These are phyloP conservation scores for Cydia fagiglandana DNA, from an alignment of 1,140 invertebrate genomes.

Conservation along the genomic window DNA sequence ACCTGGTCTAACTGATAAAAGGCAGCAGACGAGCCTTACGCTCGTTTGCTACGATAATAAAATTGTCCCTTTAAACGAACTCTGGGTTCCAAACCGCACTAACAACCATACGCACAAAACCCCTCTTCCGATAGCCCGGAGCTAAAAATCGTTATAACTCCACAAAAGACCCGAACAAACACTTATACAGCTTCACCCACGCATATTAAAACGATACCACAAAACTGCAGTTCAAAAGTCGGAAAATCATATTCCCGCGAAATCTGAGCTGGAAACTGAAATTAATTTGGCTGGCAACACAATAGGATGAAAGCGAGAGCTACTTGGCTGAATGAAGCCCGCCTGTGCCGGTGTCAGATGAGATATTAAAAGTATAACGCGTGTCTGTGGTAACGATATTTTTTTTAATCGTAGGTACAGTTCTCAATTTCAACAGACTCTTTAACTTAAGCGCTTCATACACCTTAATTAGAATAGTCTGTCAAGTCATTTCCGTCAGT, in stretches of 20 bases:
- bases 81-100: no score
- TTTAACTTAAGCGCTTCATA: no score
- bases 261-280: conserved; percentile 66
- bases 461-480: no score
- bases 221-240: conserved; percentile 60
- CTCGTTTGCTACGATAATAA: no score
- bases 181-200: conserved; percentile 1
- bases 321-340: conserved; percentile 67
- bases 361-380: conserved; percentile 66
- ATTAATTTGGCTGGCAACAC: conserved; percentile 74
- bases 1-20: no score
- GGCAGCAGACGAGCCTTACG: no score
- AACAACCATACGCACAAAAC: no score
- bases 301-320: conserved; percentile 73
- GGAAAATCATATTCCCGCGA: conserved; percentile 68
- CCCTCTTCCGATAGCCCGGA: neutral
- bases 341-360: conserved; percentile 50
- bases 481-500: no score
- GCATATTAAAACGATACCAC: conserved; percentile 62
- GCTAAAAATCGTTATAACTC: conserved; percentile 15
- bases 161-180: conserved; percentile 4
- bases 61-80: no score
- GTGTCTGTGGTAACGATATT: conserved; percentile 18
- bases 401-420: neutral
- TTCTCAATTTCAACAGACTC: no score